Evolutionary conservation across 64 coral and sea anemone species (phyloP).

Genomic region (Actinia tenebrosa): DNA sequence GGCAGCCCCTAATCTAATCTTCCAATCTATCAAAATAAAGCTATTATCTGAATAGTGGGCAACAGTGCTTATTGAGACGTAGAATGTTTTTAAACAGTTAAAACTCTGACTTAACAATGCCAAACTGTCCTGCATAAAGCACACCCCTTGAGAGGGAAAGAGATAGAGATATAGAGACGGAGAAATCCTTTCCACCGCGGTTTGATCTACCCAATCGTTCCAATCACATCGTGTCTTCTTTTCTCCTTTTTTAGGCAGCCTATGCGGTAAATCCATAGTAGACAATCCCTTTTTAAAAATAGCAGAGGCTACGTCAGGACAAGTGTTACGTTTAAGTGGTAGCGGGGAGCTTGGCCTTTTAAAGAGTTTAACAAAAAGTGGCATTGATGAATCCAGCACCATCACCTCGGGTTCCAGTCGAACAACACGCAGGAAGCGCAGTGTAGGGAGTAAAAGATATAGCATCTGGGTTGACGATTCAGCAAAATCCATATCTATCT

Average conservation of each 20-base stretch:
- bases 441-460: not conserved
- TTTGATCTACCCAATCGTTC: not conserved
- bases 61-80: too few species aligned
- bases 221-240: not conserved
- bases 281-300: constrained; percentile 6
- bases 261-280: not conserved
- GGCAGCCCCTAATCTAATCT: too few species aligned
- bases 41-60: too few species aligned
- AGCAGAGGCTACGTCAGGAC: constrained; percentile 54
- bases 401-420: constrained; percentile 44
- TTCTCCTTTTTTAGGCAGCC: not conserved
- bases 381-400: constrained; percentile 44
- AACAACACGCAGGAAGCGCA: constrained; percentile 34
- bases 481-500: constrained; percentile 1
- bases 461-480: constrained; percentile 15
- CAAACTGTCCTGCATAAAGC: too few species aligned
- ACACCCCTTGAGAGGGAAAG: too few species aligned
- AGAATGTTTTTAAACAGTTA: too few species aligned
- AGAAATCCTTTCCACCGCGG: too few species aligned
- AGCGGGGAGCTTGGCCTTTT: constrained; percentile 40
- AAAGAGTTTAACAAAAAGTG: constrained; percentile 37
- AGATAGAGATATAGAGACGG: too few species aligned
- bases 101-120: too few species aligned
- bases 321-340: constrained; percentile 37
- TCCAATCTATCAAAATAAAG: too few species aligned